These are phyloP conservation scores for Andrena flavipes DNA, from an alignment of 2,888 invertebrate genomes.

Conservation along the genomic window DNA sequence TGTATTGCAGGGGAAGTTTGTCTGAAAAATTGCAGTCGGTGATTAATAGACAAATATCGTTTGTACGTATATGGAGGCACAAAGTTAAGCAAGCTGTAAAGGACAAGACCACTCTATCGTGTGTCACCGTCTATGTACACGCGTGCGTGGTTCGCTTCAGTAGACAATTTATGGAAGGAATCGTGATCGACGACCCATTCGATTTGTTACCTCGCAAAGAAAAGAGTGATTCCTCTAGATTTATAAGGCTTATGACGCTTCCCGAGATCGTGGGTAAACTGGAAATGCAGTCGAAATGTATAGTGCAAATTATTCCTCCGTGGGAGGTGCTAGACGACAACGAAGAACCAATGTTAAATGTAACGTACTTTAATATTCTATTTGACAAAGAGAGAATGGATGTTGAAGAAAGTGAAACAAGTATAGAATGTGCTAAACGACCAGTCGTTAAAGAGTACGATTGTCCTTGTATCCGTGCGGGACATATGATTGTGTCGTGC, in stretches of 20 bases:
- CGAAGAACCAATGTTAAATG: slow-evolving; percentile 64
- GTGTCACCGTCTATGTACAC: slow-evolving; percentile 68
- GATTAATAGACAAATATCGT: slow-evolving; percentile 71
- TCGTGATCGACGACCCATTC: slow-evolving; percentile 70
- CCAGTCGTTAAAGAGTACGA: slow-evolving; percentile 66
- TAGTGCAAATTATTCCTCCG: slow-evolving; percentile 76
- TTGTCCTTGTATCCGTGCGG: slow-evolving; percentile 74
- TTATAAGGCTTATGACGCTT: slow-evolving; percentile 70
- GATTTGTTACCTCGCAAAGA: slow-evolving; percentile 62
- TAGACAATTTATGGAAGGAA: slow-evolving; percentile 72
- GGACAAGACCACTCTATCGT: slow-evolving; percentile 54
- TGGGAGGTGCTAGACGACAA: slow-evolving; percentile 75
- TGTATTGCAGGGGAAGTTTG: slow-evolving; percentile 75
- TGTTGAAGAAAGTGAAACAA: not conserved
- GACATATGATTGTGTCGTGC: slow-evolving; percentile 67
- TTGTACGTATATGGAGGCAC: slow-evolving; percentile 78
- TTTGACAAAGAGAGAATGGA: slow-evolving; percentile 10
- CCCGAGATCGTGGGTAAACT: slow-evolving; percentile 75
- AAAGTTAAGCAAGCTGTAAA: slow-evolving; percentile 68
- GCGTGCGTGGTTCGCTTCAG: slow-evolving; percentile 59
- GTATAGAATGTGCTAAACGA: not conserved
- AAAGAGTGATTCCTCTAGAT: not conserved
- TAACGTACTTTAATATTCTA: slow-evolving; percentile 70
- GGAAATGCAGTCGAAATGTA: slow-evolving; percentile 61
- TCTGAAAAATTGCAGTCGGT: slow-evolving; percentile 71